Conservation (phyloP, 1,140 invertebrate genomes). For the Gryon sp. region DNA sequence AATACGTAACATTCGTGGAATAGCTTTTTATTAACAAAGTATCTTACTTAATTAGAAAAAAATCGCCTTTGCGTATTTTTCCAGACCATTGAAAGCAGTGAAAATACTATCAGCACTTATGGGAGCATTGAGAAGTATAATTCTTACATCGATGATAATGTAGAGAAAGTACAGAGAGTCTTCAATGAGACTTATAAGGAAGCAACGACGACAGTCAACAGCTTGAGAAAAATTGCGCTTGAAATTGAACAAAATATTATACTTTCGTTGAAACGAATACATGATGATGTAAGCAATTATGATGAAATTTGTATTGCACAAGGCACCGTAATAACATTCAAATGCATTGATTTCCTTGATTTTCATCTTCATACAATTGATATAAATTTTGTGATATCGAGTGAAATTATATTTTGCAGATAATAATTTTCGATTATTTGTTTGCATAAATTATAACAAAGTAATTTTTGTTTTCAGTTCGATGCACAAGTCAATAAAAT, state of each 20-base stretch:
- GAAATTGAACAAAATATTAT: constrained; percentile 1
- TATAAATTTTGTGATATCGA: no score
- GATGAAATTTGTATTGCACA: neutral
- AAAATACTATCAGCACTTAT: neutral
- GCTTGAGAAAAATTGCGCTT: constrained; percentile 7
- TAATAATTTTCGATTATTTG: no score
- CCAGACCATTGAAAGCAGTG: neutral
- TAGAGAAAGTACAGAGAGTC: constrained; percentile 13
- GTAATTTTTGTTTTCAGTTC: no score
- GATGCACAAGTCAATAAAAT: constrained; percentile 31
- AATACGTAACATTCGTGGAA: no score
- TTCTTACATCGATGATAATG: constrained; percentile 2
- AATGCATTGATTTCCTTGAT: neutral
- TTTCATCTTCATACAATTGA: neutral
- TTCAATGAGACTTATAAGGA: constrained; percentile 4
- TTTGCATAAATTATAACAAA: constrained; percentile 8
- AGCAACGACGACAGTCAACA: neutral
- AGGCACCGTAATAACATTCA: no score
- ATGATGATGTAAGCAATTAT: constrained; percentile 8
- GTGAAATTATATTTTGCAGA: no score
- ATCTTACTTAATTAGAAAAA: neutral
- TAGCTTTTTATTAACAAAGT: neutral
- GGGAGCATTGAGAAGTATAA: constrained; percentile 5
- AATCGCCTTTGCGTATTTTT: no score
- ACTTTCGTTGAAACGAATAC: neutral